Conservation (phyloP, 2,113 vertebrate species). For the Uropsilus gracilis region DNA sequence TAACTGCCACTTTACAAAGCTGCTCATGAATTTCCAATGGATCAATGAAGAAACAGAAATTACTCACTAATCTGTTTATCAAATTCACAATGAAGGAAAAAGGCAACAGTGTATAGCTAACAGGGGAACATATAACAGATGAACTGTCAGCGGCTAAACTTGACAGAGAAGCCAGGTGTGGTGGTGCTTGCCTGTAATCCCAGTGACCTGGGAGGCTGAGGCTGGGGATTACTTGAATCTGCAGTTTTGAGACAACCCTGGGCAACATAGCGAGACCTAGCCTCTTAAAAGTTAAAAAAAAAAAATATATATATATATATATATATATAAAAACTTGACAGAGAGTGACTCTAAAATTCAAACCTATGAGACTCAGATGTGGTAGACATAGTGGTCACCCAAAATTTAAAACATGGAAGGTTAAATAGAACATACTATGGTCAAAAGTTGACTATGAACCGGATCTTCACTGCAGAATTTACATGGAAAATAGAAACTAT, state of each 20-base stretch:
- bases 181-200: too few relatives aligned
- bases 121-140: neutral
- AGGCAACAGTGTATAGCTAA: neutral
- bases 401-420: neutral
- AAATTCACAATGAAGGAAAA: neutral
- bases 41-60: neutral
- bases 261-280: too few relatives aligned
- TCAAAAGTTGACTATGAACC: neutral
- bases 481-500: neutral
- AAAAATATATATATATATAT: too few relatives aligned
- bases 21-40: neutral
- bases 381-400: neutral
- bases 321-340: neutral
- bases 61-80: neutral
- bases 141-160: neutral
- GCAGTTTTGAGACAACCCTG: too few relatives aligned
- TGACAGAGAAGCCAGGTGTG: too few relatives aligned
- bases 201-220: too few relatives aligned
- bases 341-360: neutral
- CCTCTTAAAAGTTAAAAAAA: too few relatives aligned
- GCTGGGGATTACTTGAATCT: too few relatives aligned
- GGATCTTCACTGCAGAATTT: neutral
- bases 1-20: neutral
- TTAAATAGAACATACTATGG: neutral
- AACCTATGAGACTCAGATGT: neutral